A percentile compares a stretch with the other conserved stretches of the same genome.
These are phyloP conservation scores for Oscheius sp. DNA, from an alignment of 2,888 invertebrate species.

Conservation along the genomic window DNA sequence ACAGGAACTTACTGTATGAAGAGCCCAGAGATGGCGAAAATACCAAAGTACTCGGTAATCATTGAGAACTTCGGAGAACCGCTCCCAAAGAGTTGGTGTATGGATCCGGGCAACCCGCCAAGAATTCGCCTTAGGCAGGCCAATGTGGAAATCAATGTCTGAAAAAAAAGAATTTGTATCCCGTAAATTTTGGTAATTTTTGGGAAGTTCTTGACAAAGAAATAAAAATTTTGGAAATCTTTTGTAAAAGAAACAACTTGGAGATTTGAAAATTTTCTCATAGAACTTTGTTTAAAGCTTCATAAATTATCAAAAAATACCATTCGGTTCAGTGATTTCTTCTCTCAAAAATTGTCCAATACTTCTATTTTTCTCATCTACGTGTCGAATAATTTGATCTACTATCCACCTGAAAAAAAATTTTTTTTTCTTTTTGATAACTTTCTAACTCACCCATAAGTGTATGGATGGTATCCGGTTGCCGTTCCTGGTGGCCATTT, in stretches of 20 bases:
- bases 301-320: too few relatives aligned
- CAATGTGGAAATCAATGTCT: constrained; percentile 70
- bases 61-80: not conserved
- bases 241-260: too few relatives aligned
- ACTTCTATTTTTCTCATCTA: constrained; percentile 61
- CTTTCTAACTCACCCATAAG: constrained; percentile 16
- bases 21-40: not conserved
- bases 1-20: not conserved
- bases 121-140: constrained; percentile 57
- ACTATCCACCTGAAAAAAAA: constrained; percentile 61
- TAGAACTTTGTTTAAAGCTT: too few relatives aligned
- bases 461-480: constrained; percentile 40
- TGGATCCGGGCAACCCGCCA: constrained; percentile 51
- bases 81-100: not conserved
- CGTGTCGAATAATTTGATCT: constrained; percentile 48
- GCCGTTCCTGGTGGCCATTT: constrained; percentile 57
- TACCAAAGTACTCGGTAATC: constrained; percentile 1
- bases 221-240: too few relatives aligned
- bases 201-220: not conserved
- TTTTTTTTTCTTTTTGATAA: not conserved
- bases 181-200: too few relatives aligned
- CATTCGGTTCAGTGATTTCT: constrained; percentile 48
- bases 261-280: too few relatives aligned
- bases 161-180: too few relatives aligned
- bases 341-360: constrained; percentile 69